Base-by-base conservation (phyloP, 1,140 invertebrate species). In the Triops cancriformis region DNA sequence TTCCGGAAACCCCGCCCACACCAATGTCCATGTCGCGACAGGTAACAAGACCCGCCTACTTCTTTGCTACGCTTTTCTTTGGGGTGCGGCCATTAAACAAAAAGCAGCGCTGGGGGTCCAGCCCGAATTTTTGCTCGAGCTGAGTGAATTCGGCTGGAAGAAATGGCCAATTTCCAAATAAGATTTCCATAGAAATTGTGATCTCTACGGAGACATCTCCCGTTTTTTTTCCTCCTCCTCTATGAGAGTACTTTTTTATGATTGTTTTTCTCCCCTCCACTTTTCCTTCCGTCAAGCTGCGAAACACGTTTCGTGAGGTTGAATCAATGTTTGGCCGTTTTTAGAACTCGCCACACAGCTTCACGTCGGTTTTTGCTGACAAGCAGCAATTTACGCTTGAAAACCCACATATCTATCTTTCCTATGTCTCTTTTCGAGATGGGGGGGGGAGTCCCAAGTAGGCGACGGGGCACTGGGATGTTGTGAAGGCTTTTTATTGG, bases 11-110 rank as follows among this genome's bases (percentile, higher is more conserved):
- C 72, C 78, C 26, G 78, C 75, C n/a, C 51, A 75, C 9, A 76
- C 75, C 4, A 64, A 79, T 10, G 78, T 79, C 43, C 78, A 79
- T 51, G 78, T 79, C 23, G 78, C 78, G 3, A 37, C 73, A 43
- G 78, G 78, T 79, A 79, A 73, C 23, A 18, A n/a, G n/a, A 41
- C 23, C 28, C 7, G 45, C 45, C n/a, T 51, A n/a, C 26, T 76
- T 14, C 37, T 76, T 2, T 23, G 45, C 23, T 6, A 77, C n/a
- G n/a, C n/a, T n/a, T n/a, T n/a, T n/a, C n/a, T n/a, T n/a, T n/a
- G n/a, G n/a, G n/a, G n/a, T n/a, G n/a, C n/a, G n/a, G n/a, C n/a
- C n/a, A n/a, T n/a, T n/a, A n/a, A n/a, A n/a, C n/a, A n/a, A n/a
- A n/a, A n/a, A n/a, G n/a, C n/a, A n/a, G n/a, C n/a, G n/a, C n/a